Evolutionary conservation across 2,113 vertebrate species (phyloP), one percentile per base, ranked within the genome.

Genomic region (Eretmochelys imbricata): DNA sequence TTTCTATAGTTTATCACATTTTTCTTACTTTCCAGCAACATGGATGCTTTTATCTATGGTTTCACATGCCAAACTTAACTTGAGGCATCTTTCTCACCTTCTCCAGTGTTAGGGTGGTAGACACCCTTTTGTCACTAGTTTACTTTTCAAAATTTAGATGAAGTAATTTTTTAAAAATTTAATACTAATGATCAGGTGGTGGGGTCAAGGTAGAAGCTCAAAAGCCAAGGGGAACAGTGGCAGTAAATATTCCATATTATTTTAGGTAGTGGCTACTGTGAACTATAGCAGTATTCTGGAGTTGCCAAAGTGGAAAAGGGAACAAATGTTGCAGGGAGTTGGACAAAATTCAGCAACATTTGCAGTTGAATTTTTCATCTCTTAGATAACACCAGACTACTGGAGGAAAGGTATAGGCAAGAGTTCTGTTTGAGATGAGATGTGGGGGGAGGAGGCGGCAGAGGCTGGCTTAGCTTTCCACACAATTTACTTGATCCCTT

Each of bases 301-400:
- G n/a, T 79, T 50, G 62, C 53, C 46, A 65, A 62, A 49, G n/a
- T 88, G 54, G 29, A 49, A 51, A 79, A 86, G 59, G 27, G 29
- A 16, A 17, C 0, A 0, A 12, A 50, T 11, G n/a, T 10, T 76
- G 25, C n/a, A 75, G 11, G 38, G 11, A 75, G 19, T 31, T 76
- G 92, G 29, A 7, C 20, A 35, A 4, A 65, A 84, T 48, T 4
- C 29, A 48, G 27, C 59, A 24, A 22, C 72, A 50, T 4, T 38
- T 89, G 75, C 0, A 0, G 4, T 42, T 81, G 29, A 27, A 35
- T 54, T 51, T 50, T 2, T 81, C 55, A 24, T 27, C 7, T 46
- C 11, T 54, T 14, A n/a, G 9, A 12, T 19, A 20, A 46, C 10
- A 3, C 35, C 22, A 14, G 69, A 53, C 76, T 1, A 0, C 24